Conservation (phyloP, 2,113 vertebrate species). For the Microtus montanus region DNA sequence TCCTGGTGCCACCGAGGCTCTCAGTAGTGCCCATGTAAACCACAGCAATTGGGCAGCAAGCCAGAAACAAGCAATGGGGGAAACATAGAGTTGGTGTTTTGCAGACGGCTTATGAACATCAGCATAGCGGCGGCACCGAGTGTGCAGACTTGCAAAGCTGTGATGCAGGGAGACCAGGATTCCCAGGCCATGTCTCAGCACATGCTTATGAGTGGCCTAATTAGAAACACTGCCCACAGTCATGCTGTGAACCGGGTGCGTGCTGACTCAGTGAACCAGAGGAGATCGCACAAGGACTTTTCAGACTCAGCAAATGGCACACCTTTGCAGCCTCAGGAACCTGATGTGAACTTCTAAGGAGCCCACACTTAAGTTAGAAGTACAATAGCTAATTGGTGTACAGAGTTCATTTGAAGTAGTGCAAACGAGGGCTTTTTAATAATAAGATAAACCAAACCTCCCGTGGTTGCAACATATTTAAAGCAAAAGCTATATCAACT, state of each 20-base stretch:
- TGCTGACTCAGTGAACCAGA: conserved; percentile 86
- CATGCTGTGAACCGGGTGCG: conserved; percentile 62
- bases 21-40: not conserved
- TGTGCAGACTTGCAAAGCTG: not conserved
- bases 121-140: not conserved
- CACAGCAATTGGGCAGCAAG: not conserved
- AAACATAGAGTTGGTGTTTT: not conserved
- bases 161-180: not conserved
- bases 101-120: not conserved
- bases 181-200: not conserved
- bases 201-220: not conserved
- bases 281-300: conserved; percentile 73
- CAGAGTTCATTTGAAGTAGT: conserved; percentile 74
- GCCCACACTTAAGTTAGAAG: conserved; percentile 66
- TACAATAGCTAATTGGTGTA: conserved; percentile 59
- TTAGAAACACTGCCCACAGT: not conserved
- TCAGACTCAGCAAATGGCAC: conserved; percentile 82
- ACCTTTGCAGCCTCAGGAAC: conserved; percentile 78
- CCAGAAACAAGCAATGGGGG: not conserved
- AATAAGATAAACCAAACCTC: not conserved
- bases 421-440: conserved; percentile 58
- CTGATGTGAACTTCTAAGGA: conserved; percentile 75
- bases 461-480: conserved; percentile 17
- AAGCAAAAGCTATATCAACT: conserved; percentile 43
- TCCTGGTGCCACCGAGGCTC: not conserved